Conservation (phyloP, 2,797 vertebrate genomes). For the Sylvilagus floridanus region DNA sequence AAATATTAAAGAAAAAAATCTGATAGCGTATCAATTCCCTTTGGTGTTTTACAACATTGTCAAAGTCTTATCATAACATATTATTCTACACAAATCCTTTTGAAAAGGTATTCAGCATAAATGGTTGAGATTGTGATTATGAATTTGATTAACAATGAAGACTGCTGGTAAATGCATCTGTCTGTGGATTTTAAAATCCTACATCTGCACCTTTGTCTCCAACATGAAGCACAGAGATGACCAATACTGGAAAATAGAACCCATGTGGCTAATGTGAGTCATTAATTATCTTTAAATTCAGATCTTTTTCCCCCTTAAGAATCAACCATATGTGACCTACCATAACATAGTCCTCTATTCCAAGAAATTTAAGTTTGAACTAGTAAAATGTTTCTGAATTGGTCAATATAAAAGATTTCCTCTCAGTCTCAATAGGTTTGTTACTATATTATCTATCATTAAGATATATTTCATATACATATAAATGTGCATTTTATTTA, state of each 20-base stretch:
- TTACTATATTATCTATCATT: too few species aligned
- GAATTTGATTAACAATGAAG: neutral
- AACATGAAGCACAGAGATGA: neutral
- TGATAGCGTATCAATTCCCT: neutral
- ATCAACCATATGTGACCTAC: neutral
- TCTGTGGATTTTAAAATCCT: neutral
- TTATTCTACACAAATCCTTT: neutral
- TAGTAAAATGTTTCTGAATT: neutral
- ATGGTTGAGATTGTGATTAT: neutral
- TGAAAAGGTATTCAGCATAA: constrained; percentile 8
- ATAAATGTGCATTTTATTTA: too few species aligned
- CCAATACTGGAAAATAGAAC: neutral
- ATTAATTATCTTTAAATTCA: neutral
- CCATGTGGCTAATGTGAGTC: too few species aligned
- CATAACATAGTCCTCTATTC: neutral
- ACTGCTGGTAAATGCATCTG: neutral
- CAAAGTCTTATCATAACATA: neutral
- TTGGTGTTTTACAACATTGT: neutral
- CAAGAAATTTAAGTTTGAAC: neutral
- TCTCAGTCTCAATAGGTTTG: neutral
- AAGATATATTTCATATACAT: neutral
- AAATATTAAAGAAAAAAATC: neutral
- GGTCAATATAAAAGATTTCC: neutral
- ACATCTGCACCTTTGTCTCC: neutral
- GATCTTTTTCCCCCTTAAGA: neutral